phyloP scores from a whole-genome alignment of 1,140 invertebrate species.

The Brachionus asplanchnoidis region DNA sequence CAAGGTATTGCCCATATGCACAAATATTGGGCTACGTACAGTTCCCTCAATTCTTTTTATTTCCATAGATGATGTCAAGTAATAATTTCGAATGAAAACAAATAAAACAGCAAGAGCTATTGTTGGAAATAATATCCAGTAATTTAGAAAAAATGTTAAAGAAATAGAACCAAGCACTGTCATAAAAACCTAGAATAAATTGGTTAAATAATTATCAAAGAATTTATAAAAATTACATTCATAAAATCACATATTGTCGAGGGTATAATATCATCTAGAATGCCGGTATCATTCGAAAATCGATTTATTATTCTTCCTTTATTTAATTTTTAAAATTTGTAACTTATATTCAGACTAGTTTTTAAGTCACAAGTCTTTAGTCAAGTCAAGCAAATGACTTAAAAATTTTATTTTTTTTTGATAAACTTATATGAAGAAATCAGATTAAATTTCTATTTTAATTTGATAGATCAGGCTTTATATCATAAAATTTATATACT shows the following conservation, averaged over 20 bases:
- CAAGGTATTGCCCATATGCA: slow-evolving; percentile 77
- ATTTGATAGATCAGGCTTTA: too few relatives aligned
- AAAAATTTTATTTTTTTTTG: too few relatives aligned
- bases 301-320: slow-evolving; percentile 68
- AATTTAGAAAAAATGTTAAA: slow-evolving; percentile 7
- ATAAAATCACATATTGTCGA: slow-evolving; percentile 68
- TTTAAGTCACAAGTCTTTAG: too few relatives aligned
- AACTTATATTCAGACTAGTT: too few relatives aligned
- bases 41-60: slow-evolving; percentile 76
- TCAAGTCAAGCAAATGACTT: too few relatives aligned
- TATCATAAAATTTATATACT: too few relatives aligned
- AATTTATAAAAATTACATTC: slow-evolving; percentile 45
- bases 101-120: not conserved
- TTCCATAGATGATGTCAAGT: slow-evolving; percentile 30
- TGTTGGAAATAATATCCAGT: slow-evolving; percentile 31
- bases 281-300: slow-evolving; percentile 78
- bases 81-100: not conserved
- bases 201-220: not conserved
- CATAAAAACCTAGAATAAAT: not conserved
- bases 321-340: not conserved
- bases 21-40: slow-evolving; percentile 69
- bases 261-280: slow-evolving; percentile 68
- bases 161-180: slow-evolving; percentile 6
- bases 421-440: too few relatives aligned
- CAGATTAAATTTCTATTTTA: too few relatives aligned